Base-by-base conservation (phyloP, 2,797 vertebrate genomes). In the Mormyrops attenuatus region DNA sequence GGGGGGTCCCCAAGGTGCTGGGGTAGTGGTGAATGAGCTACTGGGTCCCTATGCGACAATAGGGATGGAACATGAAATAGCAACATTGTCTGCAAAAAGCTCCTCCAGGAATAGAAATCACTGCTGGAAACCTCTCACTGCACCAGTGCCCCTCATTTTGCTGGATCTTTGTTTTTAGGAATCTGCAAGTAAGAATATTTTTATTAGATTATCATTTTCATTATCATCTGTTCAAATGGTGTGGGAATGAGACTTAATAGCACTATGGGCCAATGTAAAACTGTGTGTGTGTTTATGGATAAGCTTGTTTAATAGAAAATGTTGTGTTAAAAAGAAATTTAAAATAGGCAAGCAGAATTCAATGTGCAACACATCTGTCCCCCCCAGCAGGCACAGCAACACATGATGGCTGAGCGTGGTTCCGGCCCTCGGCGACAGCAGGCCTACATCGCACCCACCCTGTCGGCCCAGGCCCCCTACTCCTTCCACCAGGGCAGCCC, bases 361-460 rank as follows among this genome's bases (percentile, higher is more conserved):
- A 15, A 44, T 84, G 20, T 26, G 80, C 38, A 4, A 22, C 22
- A 17, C 5, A 0, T 84, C 3, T 49, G 15, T 55, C 88, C 6
- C 89, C 38, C 90, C 44, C 9, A 89, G 6, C 95, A 99, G 98
- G 97, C 97, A 89, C 98, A 98, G 95, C 98, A 98, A 96, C 98
- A 99, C 95, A 95, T 99, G 95, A 93, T 96, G 89, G 93, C 96
- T 0, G 98, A 99, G 92, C 97, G 98, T 82, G 92, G 96, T 17
- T 97, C 96, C 92, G 97, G 95, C 92, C 98, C 98, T 92, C 96
- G 98, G 89, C 96, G 98, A 89, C 99, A 99, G 93, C 99, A 99
- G 93, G 98, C 98, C 92, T 99, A 99, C 96, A 98, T 99, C 95
- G 94, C 99, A 26, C 98, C 99, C 89, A 99, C 98, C 86, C 98